Evolutionary conservation across 1,140 invertebrate genomes (phyloP).

Genomic region (Monochamus saltuarius): DNA sequence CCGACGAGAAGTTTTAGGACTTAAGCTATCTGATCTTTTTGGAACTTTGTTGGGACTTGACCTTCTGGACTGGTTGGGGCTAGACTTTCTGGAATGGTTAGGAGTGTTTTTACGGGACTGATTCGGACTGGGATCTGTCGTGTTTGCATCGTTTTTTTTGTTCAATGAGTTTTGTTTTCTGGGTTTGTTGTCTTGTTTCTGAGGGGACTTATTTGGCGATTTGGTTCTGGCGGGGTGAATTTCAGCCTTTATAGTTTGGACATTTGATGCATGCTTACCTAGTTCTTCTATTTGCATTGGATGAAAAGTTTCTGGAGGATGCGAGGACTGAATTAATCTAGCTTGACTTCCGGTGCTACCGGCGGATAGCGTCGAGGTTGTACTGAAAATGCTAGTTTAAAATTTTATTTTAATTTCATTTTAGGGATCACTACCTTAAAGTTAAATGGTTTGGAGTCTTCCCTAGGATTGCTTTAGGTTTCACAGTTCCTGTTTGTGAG

Average conservation of each 20-base stretch:
- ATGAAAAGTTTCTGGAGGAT: constrained; percentile 87
- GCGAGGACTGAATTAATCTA: constrained; percentile 88
- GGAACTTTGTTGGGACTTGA: constrained; percentile 28
- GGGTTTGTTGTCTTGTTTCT: constrained; percentile 18
- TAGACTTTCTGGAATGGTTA: constrained; percentile 32
- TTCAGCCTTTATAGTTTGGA: constrained; percentile 39
- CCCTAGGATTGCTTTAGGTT: constrained; percentile 73
- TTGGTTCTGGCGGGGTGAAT: constrained; percentile 33
- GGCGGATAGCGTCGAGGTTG: constrained; percentile 89
- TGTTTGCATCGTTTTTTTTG: constrained; percentile 23
- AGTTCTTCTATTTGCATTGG: constrained; percentile 80
- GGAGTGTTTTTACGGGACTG: constrained; percentile 32
- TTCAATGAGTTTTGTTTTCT: constrained; percentile 32
- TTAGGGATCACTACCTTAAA: constrained; percentile 61
- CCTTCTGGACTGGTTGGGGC: constrained; percentile 35
- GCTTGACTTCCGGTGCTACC: constrained; percentile 92
- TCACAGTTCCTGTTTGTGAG: constrained; percentile 65
- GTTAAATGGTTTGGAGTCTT: constrained; percentile 90
- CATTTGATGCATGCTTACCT: constrained; percentile 65
- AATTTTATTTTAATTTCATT: no score
- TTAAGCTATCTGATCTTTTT: constrained; percentile 33
- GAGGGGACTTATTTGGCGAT: constrained; percentile 41
- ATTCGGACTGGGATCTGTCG: constrained; percentile 27
- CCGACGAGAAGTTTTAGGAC: constrained; percentile 32
- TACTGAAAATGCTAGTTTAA: constrained; percentile 58